Evolutionary conservation across 2,113 vertebrate species (phyloP), one percentile per base, ranked within the genome.

Genomic region (Dryoscopus gambensis): DNA sequence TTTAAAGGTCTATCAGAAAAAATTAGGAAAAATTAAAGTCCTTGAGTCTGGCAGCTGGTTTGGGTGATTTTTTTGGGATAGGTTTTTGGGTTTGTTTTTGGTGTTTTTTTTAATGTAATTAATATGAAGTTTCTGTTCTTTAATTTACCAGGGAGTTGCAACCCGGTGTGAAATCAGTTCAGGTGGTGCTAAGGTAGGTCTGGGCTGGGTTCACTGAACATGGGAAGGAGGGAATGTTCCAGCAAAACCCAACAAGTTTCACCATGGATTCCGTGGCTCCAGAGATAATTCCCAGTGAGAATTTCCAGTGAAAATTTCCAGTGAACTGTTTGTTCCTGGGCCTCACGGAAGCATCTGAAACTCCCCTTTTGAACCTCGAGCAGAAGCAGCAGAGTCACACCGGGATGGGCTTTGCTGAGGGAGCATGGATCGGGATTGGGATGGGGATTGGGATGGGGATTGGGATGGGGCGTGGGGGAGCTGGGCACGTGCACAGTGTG

Each of bases 111-210:
- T 15, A 12, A 27, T 12, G 4, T 28, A 49, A 81, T 52, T 74
- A 62, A 91, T 37, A 16, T 33, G 46, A 87, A 19, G 0, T 47
- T 82, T 60, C 28, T 60, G 23, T 57, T 80, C 50, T 92, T 92
- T 39, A 6, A 56, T 89, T 76, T 79, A 12, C 33, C 90, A 99
- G 99, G 95, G 99, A 99, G 93, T 97, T 99, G 97, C 99, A 99
- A 20, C 98, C 99, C 0, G 99, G 99, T 75, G 98, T 99, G 74
- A 98, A 99, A 96, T 99, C 99, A 0, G 99, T 99, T 97, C 99
- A 99, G 97, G 99, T 99, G 40, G 99, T 99, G 87, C 98, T 99
- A 55, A 99, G 99, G 99, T 99, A 97, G 63, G 98, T 91, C 42
- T 27, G 77, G 53, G 15, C 33, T 60, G 84, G 49, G 19, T 6